These are phyloP conservation scores for Tuta absoluta DNA, from an alignment of 2,888 invertebrate species.

Conservation along the genomic window DNA sequence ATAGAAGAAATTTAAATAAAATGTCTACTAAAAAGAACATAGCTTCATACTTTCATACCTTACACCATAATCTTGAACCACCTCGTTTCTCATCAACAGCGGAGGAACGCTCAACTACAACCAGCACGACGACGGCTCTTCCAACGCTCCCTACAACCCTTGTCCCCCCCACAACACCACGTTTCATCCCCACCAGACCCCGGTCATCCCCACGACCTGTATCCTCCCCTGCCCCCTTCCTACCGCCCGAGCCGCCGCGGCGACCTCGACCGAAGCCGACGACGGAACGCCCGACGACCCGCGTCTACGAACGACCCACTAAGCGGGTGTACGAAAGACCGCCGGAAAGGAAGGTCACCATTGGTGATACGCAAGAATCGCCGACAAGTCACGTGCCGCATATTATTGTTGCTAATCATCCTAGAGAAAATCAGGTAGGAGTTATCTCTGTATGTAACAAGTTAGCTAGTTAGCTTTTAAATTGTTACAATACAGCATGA, in stretches of 20 bases:
- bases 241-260: constrained; percentile 44
- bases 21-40: too few relatives aligned
- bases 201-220: constrained; percentile 48
- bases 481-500: too few relatives aligned
- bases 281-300: constrained; percentile 62
- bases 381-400: constrained; percentile 77
- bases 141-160: constrained; percentile 37
- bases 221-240: constrained; percentile 52
- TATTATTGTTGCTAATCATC: constrained; percentile 84
- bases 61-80: background rate
- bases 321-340: constrained; percentile 69
- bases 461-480: too few relatives aligned
- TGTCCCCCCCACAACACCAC: constrained; percentile 43
- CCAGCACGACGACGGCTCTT: constrained; percentile 38
- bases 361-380: constrained; percentile 64
- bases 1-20: too few relatives aligned
- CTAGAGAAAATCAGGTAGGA: constrained; percentile 88
- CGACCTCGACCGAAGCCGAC: constrained; percentile 52
- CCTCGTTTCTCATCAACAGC: constrained; percentile 44
- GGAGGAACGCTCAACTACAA: constrained; percentile 70
- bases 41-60: too few relatives aligned
- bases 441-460: too few relatives aligned
- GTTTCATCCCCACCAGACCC: constrained; percentile 45
- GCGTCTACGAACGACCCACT: constrained; percentile 64
- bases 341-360: constrained; percentile 59